Conservation (phyloP, 1,140 invertebrate genomes). For the Luehdorfia chinensis region DNA sequence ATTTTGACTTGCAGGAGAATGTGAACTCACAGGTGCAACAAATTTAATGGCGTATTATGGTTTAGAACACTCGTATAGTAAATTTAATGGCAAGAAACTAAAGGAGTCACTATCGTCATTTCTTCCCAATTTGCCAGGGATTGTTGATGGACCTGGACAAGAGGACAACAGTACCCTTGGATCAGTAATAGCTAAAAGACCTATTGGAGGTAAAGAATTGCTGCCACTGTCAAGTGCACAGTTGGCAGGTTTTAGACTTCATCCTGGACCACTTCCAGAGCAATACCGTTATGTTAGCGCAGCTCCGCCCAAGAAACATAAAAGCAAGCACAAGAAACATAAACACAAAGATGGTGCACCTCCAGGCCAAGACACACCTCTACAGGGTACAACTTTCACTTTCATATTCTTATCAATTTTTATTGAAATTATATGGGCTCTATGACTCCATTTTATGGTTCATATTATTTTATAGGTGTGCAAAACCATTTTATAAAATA, state of each 20-base stretch:
- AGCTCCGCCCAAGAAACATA: conserved; percentile 94
- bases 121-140: conserved; percentile 95
- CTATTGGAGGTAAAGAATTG: conserved; percentile 96
- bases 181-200: conserved; percentile 97
- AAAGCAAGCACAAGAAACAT: conserved; percentile 96
- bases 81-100: conserved; percentile 98
- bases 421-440: too few relatives aligned
- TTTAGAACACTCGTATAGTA: conserved; percentile 97
- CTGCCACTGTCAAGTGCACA: conserved; percentile 91
- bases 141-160: conserved; percentile 93
- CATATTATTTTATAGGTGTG: too few relatives aligned
- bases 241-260: conserved; percentile 94
- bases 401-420: too few relatives aligned
- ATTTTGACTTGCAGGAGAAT: conserved; percentile 83
- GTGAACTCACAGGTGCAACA: conserved; percentile 95
- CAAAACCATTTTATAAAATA: too few relatives aligned
- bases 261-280: conserved; percentile 97
- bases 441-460: too few relatives aligned
- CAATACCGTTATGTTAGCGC: conserved; percentile 96
- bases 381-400: conserved; percentile 48
- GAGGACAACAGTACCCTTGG: conserved; percentile 91
- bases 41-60: conserved; percentile 98
- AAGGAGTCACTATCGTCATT: conserved; percentile 97
- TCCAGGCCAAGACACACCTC: conserved; percentile 82
- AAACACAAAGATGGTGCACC: conserved; percentile 92